phyloP scores from a whole-genome alignment of 2,888 invertebrate species.

The Cerastis rubricosa region DNA sequence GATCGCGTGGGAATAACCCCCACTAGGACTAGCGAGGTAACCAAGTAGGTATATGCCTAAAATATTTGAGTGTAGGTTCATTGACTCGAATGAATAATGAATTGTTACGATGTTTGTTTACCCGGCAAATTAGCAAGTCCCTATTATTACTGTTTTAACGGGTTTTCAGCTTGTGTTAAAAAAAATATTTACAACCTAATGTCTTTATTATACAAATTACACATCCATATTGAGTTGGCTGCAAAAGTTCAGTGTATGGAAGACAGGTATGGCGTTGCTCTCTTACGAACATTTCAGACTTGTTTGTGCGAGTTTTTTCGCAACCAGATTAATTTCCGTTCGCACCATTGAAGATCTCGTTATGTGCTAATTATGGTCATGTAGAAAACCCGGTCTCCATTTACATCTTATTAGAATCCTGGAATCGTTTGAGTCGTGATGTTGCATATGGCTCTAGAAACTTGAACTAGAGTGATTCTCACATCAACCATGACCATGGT shows the following conservation, averaged over 20 bases:
- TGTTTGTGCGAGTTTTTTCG: constrained; percentile 19
- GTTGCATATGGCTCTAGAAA: constrained; percentile 36
- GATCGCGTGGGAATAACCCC: too few species aligned
- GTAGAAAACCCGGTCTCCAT: constrained; percentile 21
- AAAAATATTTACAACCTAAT: not conserved
- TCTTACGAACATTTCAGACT: not conserved
- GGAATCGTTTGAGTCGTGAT: not conserved
- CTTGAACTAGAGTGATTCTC: constrained; percentile 19
- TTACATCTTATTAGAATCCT: constrained; percentile 8
- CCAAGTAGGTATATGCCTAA: not conserved
- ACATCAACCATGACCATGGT: not conserved
- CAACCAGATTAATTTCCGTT: constrained; percentile 18
- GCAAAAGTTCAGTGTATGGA: not conserved
- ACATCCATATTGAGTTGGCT: not conserved
- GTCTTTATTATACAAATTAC: not conserved
- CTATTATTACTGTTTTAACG: not conserved
- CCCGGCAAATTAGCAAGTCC: not conserved
- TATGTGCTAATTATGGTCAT: constrained; percentile 18
- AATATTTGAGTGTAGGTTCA: not conserved
- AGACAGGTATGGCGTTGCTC: not conserved
- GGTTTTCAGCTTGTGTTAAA: not conserved
- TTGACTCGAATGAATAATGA: not conserved
- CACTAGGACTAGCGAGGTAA: too few species aligned
- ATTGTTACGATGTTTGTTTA: not conserved
- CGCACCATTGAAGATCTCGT: constrained; percentile 37